Evolutionary conservation across 2,888 invertebrate genomes (phyloP), one percentile per base, ranked within the genome.

Genomic region (Lycia hirtaria): DNA sequence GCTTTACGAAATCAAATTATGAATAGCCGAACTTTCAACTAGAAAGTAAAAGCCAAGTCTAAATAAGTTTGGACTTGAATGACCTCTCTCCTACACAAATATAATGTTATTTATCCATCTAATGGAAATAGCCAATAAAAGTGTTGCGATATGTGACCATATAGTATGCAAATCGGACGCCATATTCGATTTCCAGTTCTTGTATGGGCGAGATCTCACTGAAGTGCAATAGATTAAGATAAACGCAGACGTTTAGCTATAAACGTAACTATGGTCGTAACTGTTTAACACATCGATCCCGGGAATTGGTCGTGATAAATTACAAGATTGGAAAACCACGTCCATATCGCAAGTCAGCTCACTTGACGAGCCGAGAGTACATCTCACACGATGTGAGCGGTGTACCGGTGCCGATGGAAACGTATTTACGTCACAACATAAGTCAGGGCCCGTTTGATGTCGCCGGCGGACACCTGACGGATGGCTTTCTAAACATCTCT

Each of bases 401-500:
- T 58, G 50, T 61, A 58, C 48, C 47, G 45, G 14, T 53, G 51
- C 19, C 32, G 47, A 26, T 47, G 51, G 40, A 14, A 53, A 44
- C 60, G 73, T 76, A 77, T 80, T 76, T 75, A 63, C 72, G 72
- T 77, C 72, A 72, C 65, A 67, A 75, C 76, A 78, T 80, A 76
- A 80, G 73, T 80, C 79, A 80, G 72, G 55, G 66, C 64, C 56
- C 76, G 79, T 87, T 85, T 89, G 85, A 88, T 76, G 83, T 88
- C 77, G 69, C 84, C 85, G 83, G 71, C 72, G 74, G 80, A 78
- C 82, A 84, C 83, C 75, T 85, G 89, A 91, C 83, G 76, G 88
- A 90, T 91, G 83, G 83, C 91, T 92, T 92, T 92, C 91, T 90
- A 90, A 88, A 85, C 83, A 78, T 78, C 80, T 78, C 75, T 65